A percentile compares a stretch with the other conserved stretches of the same genome.
These are phyloP conservation scores for Amphiura filiformis DNA, from an alignment of 35 echinoderm and acorn worm species.

Conservation along the genomic window DNA sequence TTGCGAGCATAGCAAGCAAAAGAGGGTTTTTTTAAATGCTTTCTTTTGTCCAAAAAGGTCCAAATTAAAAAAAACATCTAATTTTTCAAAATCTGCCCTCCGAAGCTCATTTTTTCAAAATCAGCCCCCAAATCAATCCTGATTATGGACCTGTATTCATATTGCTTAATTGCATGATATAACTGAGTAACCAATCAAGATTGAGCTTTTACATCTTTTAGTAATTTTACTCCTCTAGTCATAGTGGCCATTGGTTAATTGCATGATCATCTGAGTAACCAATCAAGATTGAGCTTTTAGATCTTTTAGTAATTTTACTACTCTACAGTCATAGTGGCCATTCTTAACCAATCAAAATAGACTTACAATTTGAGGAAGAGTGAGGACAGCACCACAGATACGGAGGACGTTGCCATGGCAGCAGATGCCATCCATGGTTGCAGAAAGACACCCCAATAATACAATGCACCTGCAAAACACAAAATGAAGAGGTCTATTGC, in stretches of 20 bases:
- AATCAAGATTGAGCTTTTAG: not conserved
- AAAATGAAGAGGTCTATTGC: no score
- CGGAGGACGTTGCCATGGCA: constrained; percentile 96
- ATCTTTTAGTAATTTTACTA: not conserved
- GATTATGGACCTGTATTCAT: no score
- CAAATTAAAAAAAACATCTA: not conserved
- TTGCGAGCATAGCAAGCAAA: not conserved
- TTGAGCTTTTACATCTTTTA: not conserved
- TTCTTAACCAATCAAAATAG: no score
- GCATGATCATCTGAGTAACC: not conserved
- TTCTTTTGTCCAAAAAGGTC: not conserved
- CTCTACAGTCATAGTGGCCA: no score
- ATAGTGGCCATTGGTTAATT: not conserved
- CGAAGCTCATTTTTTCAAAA: no score
- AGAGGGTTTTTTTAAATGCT: not conserved
- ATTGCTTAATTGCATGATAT: no score
- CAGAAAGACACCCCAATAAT: constrained; percentile 55
- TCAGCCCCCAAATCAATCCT: no score
- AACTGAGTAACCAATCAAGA: not conserved
- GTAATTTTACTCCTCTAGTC: not conserved
- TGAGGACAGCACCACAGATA: constrained; percentile 85
- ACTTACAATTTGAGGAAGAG: constrained; percentile 92
- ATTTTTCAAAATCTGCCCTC: no score
- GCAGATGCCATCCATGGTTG: constrained; percentile 99
- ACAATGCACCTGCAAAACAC: constrained; percentile 59